phyloP scores from a whole-genome alignment of 2,888 invertebrate genomes.

The Athetis lepigone region DNA sequence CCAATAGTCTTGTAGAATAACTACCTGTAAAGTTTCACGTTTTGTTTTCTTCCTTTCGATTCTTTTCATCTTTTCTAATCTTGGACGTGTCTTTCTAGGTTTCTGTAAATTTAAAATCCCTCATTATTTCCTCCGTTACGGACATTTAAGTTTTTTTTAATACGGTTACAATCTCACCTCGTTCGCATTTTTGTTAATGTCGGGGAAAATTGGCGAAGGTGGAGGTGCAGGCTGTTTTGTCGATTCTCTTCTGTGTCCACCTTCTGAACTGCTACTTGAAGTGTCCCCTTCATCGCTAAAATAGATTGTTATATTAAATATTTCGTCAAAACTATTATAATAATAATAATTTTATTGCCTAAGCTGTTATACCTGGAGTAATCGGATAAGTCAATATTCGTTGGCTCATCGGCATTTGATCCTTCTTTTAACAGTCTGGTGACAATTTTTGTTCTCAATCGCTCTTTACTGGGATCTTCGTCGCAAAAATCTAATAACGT shows the following conservation, averaged over 20 bases:
- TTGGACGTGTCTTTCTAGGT: constrained; percentile 78
- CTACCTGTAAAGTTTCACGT: constrained; percentile 91
- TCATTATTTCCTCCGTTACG: not conserved
- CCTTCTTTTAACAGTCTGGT: constrained; percentile 95
- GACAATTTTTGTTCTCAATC: constrained; percentile 94
- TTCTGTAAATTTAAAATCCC: constrained; percentile 73
- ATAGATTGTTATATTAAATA: constrained; percentile 9
- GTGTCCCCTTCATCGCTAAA: constrained; percentile 95
- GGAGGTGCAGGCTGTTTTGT: constrained; percentile 91
- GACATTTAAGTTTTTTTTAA: not conserved
- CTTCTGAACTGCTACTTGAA: constrained; percentile 93
- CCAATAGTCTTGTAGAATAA: too few relatives aligned
- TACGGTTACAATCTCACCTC: constrained; percentile 69
- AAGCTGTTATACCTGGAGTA: constrained; percentile 93
- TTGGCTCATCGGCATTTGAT: constrained; percentile 96
- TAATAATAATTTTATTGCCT: not conserved
- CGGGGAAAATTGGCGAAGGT: constrained; percentile 92
- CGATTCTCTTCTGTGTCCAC: constrained; percentile 90
- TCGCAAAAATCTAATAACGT: constrained; percentile 97
- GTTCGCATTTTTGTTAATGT: constrained; percentile 76
- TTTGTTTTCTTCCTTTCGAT: constrained; percentile 86
- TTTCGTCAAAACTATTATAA: not conserved
- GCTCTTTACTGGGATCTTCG: constrained; percentile 95
- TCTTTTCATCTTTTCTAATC: constrained; percentile 84
- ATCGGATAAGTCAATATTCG: constrained; percentile 96